Evolutionary conservation across 2,113 vertebrate genomes (phyloP).

Genomic region (Prunella fulvescens): DNA sequence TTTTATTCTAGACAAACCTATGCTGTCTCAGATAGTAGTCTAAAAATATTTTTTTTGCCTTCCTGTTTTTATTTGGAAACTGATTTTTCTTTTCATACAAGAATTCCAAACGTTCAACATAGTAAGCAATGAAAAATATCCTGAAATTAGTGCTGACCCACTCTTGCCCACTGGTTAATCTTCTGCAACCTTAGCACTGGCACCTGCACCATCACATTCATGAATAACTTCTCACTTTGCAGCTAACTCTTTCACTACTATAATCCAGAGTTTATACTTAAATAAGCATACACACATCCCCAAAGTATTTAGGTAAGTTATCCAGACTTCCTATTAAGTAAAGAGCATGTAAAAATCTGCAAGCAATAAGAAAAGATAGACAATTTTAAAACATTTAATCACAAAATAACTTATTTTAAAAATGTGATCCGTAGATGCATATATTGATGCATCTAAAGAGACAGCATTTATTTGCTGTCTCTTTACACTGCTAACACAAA

Average conservation of each 20-base stretch:
- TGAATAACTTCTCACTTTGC: not conserved
- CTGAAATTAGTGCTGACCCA: not conserved
- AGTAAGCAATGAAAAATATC: not conserved
- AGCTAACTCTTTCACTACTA: not conserved
- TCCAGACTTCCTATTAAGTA: not conserved
- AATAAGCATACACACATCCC: not conserved
- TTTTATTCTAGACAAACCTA: not conserved
- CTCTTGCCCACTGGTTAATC: not conserved
- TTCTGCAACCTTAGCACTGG: not conserved
- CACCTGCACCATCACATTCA: not conserved
- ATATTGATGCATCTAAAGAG: too few relatives aligned
- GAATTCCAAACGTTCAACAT: not conserved
- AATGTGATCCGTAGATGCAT: not conserved
- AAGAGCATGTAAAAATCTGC: not conserved
- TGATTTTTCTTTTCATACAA: not conserved
- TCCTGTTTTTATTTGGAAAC: not conserved
- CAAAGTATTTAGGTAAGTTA: not conserved
- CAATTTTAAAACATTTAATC: not conserved
- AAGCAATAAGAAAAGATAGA: not conserved
- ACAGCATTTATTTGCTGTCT: not conserved
- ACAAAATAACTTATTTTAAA: not conserved
- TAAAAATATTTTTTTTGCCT: not conserved
- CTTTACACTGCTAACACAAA: not conserved
- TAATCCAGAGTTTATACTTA: not conserved
- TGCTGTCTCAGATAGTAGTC: not conserved